A percentile compares a stretch with the other conserved stretches of the same genome.
These are phyloP conservation scores for Chaitophorus viminalis DNA, from an alignment of 2,888 invertebrate genomes.

Conservation along the genomic window DNA sequence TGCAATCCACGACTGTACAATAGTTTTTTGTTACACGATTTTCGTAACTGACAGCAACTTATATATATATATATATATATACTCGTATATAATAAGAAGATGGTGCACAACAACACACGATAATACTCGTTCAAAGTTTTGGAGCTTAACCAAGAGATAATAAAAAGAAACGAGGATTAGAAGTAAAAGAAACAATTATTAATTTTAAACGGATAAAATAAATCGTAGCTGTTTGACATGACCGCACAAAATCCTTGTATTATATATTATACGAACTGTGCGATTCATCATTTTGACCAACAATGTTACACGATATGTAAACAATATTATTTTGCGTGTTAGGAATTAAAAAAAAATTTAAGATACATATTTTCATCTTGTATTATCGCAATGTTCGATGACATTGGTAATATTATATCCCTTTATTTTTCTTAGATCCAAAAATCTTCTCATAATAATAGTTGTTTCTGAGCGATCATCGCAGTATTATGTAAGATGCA, in stretches of 20 bases:
- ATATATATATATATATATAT: too few relatives aligned
- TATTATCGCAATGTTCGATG: too few relatives aligned
- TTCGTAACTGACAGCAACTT: conserved; percentile 19
- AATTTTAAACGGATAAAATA: background rate
- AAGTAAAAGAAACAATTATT: conserved; percentile 23
- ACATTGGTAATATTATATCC: too few relatives aligned
- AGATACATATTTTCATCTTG: background rate
- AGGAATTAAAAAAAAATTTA: background rate
- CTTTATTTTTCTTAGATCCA: background rate
- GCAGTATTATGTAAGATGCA: background rate
- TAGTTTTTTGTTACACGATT: conserved; percentile 11
- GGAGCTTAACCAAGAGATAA: background rate
- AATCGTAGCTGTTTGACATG: background rate
- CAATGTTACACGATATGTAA: background rate
- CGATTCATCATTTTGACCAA: background rate
- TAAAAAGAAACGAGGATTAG: background rate
- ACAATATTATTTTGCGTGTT: background rate
- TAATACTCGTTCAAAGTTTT: conserved; percentile 13
- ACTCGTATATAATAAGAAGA: background rate
- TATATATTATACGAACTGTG: background rate
- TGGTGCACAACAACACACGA: background rate
- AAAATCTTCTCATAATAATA: background rate
- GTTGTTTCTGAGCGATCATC: background rate
- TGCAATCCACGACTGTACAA: background rate
- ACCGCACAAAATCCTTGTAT: background rate